Percentiles rank a stretch among this genome's conserved stretches.
Conservation (phyloP, 1,140 invertebrate species). For the Micrasema longulum region DNA sequence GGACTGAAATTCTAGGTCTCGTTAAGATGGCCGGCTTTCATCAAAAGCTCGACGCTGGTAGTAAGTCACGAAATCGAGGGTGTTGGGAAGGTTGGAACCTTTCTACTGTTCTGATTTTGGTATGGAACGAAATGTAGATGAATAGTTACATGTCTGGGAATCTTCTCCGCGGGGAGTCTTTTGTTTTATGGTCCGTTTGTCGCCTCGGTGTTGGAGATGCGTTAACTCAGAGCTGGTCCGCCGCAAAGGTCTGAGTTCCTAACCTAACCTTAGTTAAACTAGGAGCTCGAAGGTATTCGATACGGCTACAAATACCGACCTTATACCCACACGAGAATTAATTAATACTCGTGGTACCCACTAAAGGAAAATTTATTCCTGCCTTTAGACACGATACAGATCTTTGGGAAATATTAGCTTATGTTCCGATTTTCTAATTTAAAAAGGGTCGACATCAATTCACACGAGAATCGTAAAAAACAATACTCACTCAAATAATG, state of each 20-base stretch:
- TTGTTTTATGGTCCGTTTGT: constrained; percentile 47
- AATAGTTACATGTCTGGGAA: constrained; percentile 20
- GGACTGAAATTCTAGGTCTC: background rate
- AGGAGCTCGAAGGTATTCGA: constrained; percentile 24
- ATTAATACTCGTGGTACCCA: constrained; percentile 15
- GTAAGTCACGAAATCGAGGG: background rate
- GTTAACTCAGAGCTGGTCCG: constrained; percentile 11
- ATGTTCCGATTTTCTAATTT: constrained; percentile 3
- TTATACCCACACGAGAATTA: constrained; percentile 9
- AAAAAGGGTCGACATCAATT: constrained; percentile 8
- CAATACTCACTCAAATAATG: background rate
- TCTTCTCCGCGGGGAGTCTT: constrained; percentile 43
- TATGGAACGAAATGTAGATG: background rate
- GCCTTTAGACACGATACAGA: constrained; percentile 1
- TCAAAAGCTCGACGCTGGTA: background rate
- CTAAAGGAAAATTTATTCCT: background rate
- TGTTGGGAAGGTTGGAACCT: no score
- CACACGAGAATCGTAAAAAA: background rate
- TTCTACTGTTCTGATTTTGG: background rate
- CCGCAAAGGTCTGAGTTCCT: background rate
- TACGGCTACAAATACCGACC: constrained; percentile 27
- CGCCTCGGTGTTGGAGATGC: constrained; percentile 35
- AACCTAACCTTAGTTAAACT: background rate
- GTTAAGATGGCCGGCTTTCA: background rate
- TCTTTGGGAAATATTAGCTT: constrained; percentile 29